Evolutionary conservation across 1,140 invertebrate species (phyloP).

Genomic region (Phortica variegata): DNA sequence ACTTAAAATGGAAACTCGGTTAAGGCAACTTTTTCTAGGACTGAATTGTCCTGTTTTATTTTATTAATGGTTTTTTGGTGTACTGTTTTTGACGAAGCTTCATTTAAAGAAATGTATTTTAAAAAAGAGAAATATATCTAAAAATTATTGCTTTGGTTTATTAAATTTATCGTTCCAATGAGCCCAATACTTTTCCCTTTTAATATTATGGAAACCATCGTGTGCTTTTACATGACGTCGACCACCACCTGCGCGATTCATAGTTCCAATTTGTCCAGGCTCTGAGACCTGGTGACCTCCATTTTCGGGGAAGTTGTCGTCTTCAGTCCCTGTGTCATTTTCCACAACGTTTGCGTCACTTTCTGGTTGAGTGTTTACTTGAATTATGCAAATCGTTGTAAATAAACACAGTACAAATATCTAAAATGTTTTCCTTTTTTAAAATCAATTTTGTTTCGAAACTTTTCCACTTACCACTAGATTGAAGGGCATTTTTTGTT

Average conservation of each 20-base stretch:
- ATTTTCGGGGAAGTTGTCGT: not conserved
- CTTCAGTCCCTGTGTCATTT: too few species aligned
- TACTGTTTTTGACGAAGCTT: slow-evolving; percentile 1
- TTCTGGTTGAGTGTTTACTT: too few species aligned
- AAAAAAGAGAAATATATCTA: too few species aligned
- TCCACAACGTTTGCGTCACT: too few species aligned
- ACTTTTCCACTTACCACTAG: too few species aligned
- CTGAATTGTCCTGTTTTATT: slow-evolving; percentile 3
- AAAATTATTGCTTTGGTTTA: not conserved
- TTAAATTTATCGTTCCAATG: slow-evolving; percentile 31
- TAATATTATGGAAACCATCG: slow-evolving; percentile 33
- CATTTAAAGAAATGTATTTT: not conserved
- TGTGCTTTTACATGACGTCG: slow-evolving; percentile 21
- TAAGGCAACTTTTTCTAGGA: slow-evolving; percentile 3
- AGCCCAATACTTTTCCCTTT: slow-evolving; percentile 18
- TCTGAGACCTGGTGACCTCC: slow-evolving; percentile 11
- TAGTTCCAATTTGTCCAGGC: slow-evolving; percentile 1
- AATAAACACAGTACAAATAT: too few species aligned
- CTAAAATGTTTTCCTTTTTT: too few species aligned
- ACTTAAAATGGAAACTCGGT: slow-evolving; percentile 9
- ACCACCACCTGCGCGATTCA: too few species aligned
- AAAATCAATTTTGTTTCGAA: too few species aligned
- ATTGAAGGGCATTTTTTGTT: too few species aligned
- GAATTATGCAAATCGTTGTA: too few species aligned
- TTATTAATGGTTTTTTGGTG: not conserved